These are phyloP conservation scores for Siniperca chuatsi DNA, from an alignment of 2,113 vertebrate genomes.

Conservation along the genomic window DNA sequence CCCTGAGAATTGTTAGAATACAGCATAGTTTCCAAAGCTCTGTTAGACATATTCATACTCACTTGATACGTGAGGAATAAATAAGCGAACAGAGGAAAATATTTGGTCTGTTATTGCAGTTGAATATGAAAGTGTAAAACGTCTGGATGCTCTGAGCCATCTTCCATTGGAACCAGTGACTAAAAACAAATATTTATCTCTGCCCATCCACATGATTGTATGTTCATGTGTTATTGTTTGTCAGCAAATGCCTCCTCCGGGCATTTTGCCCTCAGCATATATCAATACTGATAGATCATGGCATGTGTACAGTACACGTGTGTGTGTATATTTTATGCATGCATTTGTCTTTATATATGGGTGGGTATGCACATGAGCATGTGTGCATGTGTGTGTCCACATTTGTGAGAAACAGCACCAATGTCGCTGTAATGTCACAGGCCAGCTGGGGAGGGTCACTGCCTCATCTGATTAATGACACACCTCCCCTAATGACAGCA, in stretches of 20 bases:
- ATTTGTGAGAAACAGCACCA: constrained; percentile 65
- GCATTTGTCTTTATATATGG: not conserved
- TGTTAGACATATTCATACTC: not conserved
- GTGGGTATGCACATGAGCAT: not conserved
- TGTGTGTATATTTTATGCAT: not conserved
- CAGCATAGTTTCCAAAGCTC: not conserved
- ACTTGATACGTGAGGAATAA: not conserved
- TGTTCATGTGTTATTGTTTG: not conserved
- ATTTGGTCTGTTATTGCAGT: not conserved
- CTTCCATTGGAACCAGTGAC: not conserved
- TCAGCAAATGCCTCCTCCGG: not conserved
- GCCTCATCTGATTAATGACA: constrained; percentile 78
- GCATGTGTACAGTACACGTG: not conserved
- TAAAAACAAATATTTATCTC: not conserved
- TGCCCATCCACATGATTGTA: too few species aligned
- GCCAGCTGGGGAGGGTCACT: constrained; percentile 57
- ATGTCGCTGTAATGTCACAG: constrained; percentile 74
- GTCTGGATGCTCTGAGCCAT: not conserved
- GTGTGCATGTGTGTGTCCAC: not conserved
- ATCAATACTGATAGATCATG: not conserved
- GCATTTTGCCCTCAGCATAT: not conserved
- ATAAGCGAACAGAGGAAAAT: not conserved
- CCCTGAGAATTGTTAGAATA: not conserved
- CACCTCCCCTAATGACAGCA: constrained; percentile 62
- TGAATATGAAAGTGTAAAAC: not conserved